Base-by-base conservation (phyloP, 2,797 vertebrate genomes). In the Artibeus lituratus region DNA sequence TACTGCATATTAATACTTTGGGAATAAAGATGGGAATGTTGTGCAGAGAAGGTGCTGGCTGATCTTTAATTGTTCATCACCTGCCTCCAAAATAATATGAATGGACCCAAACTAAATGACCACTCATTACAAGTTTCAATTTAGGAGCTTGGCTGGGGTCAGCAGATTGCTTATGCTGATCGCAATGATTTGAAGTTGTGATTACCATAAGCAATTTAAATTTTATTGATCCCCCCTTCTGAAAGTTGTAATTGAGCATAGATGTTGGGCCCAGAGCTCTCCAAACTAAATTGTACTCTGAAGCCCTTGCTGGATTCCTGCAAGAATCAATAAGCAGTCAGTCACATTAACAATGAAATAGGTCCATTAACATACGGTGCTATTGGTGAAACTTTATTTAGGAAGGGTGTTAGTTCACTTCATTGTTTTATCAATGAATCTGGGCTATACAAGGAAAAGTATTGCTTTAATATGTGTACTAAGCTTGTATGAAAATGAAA, bases 131-230 rank as follows among this genome's bases (percentile, higher is more conserved):
- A 98, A 98, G 98, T 99, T 99, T 99, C 98, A 99, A 98, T 99
- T 98, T 98, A 98, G 98, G 98, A 98, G 97, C 98, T 97, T 98
- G 98, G 98, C 99, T 99, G 98, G 99, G 99, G 99, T 99, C 99
- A 99, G 99, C 99, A 99, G 99, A 99, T 99, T 99, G 99, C 98
- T 99, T 99, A 99, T 99, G 99, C 99, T 99, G 99, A 99, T 99
- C 98, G 97, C 98, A 98, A 98, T 99, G 99, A 99, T 99, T 99
- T 99, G 99, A 99, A 98, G 98, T 98, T 99, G 98, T 99, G 99
- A 99, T 99, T 99, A 99, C 99, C 99, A 99, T 99, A 99, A 99
- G 99, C 99, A 99, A 99, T 99, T 99, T 99, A 99, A 99, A 99
- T 99, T 98, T 99, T 99, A 99, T 99, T 99, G 99, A 99, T 99